Evolutionary conservation across 2,113 vertebrate species (phyloP).

Genomic region (Cnemophilus loriae): DNA sequence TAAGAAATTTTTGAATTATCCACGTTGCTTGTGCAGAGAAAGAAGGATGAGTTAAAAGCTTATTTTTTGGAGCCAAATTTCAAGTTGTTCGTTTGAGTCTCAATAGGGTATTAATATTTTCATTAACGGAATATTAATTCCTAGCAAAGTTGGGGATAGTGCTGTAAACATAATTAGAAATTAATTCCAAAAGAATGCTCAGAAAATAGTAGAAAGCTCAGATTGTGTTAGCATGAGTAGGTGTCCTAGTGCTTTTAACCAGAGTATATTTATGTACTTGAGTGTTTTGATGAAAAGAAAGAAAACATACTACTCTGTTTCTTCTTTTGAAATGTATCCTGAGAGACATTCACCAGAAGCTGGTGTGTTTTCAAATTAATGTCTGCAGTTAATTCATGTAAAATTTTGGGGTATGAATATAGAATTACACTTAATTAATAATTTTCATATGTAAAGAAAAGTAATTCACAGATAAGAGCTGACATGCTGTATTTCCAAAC

Average conservation of each 20-base stretch:
- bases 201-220: neutral
- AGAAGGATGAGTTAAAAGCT: neutral
- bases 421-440: neutral
- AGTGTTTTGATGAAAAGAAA: neutral
- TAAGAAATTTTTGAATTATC: neutral
- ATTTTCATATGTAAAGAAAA: neutral
- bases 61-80: neutral
- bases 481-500: neutral
- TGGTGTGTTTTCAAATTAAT: neutral
- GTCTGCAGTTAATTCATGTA: neutral
- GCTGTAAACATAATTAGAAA: neutral
- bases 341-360: neutral
- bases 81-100: neutral
- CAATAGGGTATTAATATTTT: neutral
- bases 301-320: neutral
- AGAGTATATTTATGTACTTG: neutral
- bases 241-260: neutral
- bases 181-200: neutral
- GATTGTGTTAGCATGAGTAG: neutral
- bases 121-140: neutral
- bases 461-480: neutral
- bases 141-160: neutral
- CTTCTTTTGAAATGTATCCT: neutral
- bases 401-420: neutral
- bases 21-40: neutral